phyloP scores from a whole-genome alignment of 2,797 vertebrate species.

The Anguilla megastoma region DNA sequence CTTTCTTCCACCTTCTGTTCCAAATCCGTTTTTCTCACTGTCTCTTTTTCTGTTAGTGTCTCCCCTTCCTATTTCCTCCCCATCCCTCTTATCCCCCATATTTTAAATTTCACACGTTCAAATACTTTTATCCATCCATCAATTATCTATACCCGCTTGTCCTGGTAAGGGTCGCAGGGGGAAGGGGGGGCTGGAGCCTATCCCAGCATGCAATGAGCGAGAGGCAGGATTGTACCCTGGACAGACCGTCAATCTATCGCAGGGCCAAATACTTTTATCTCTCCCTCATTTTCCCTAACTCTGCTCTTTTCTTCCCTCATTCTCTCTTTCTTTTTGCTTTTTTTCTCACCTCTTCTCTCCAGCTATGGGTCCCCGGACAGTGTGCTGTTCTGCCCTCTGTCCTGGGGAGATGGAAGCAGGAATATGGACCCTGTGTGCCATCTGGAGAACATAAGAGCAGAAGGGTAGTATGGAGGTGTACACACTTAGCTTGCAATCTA shows the following conservation, averaged over 20 bases:
- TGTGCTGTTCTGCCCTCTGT: conserved; percentile 50
- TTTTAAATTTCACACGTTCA: background rate
- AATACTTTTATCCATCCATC: background rate
- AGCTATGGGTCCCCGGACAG: background rate
- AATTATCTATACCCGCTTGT: no score
- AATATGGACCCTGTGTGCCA: conserved; percentile 50
- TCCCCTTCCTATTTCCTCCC: conserved; percentile 33
- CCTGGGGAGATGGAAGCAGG: conserved; percentile 6
- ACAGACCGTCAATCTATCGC: no score
- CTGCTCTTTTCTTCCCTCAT: background rate
- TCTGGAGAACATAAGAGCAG: conserved; percentile 49
- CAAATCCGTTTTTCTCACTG: conserved; percentile 50
- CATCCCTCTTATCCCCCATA: conserved; percentile 23
- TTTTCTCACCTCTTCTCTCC: conserved; percentile 65
- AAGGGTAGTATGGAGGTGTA: background rate
- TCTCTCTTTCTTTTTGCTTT: background rate
- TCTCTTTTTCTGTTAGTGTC: conserved; percentile 30
- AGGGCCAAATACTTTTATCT: background rate
- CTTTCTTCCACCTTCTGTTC: conserved; percentile 59
- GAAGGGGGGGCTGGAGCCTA: no score
- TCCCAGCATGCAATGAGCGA: no score
- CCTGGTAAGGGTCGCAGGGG: no score
- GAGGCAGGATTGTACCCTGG: no score
- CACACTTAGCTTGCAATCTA: background rate
- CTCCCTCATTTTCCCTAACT: background rate